Evolutionary conservation across 2,797 vertebrate genomes (phyloP).

Genomic region (Eulemur mongoz): DNA sequence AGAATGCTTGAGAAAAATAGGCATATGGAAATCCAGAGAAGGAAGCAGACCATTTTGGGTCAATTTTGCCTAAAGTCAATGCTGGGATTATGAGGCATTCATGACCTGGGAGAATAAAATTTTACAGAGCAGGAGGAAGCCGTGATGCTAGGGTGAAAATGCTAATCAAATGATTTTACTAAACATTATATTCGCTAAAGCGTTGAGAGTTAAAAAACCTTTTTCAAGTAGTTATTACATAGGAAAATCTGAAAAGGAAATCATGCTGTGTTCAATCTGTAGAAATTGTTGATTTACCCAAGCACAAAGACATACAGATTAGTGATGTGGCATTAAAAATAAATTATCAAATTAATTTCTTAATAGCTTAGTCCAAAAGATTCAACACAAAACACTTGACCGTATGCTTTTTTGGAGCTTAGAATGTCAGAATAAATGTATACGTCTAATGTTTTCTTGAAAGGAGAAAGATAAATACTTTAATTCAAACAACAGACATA

Average conservation of each 20-base stretch:
- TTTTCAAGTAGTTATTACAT: not conserved
- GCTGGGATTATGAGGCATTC: not conserved
- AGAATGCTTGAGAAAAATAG: not conserved
- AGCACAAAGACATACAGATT: constrained; percentile 20
- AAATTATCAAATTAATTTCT: constrained; percentile 49
- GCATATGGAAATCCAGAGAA: not conserved
- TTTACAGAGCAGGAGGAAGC: not conserved
- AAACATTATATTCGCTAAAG: not conserved
- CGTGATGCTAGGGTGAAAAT: not conserved
- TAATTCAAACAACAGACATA: constrained; percentile 47
- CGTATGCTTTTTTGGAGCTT: not conserved
- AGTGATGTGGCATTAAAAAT: constrained; percentile 21
- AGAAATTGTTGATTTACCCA: constrained; percentile 1
- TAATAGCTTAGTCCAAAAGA: not conserved
- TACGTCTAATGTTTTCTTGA: not conserved
- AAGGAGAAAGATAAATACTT: constrained; percentile 52
- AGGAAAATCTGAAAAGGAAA: not conserved
- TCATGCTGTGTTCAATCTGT: constrained; percentile 11
- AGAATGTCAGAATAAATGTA: not conserved
- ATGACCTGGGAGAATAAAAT: not conserved
- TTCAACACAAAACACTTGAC: not conserved
- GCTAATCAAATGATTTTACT: not conserved
- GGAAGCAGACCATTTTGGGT: not conserved
- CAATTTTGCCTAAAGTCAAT: not conserved
- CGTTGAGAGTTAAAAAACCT: not conserved